Percentiles rank a stretch among this genome's conserved stretches.
These are phyloP conservation scores for Drosophila asahinai DNA, from an alignment of 1,140 invertebrate genomes.

Conservation along the genomic window DNA sequence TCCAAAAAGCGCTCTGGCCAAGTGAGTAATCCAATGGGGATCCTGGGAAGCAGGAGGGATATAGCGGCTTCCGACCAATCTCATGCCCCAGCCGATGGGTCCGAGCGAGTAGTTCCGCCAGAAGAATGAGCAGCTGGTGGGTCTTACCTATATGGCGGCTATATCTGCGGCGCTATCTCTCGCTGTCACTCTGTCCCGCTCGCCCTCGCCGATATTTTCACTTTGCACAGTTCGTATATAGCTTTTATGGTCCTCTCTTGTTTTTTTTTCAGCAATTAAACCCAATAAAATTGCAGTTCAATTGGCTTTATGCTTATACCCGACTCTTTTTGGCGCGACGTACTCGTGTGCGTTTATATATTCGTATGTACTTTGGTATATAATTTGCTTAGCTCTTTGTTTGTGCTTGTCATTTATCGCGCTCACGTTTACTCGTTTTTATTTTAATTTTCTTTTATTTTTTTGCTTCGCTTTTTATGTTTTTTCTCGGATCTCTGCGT, in stretches of 20 bases:
- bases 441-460: slow-evolving; percentile 17
- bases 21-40: slow-evolving; percentile 21
- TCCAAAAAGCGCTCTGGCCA: background rate
- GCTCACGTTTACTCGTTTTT: slow-evolving; percentile 40
- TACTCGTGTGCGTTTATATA: slow-evolving; percentile 8
- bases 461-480: slow-evolving; percentile 23
- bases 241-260: slow-evolving; percentile 5
- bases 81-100: too few species aligned
- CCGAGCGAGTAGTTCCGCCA: background rate
- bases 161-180: slow-evolving; percentile 23
- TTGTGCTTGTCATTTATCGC: slow-evolving; percentile 25
- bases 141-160: slow-evolving; percentile 30
- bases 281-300: slow-evolving; percentile 41
- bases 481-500: slow-evolving; percentile 26
- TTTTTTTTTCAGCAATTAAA: slow-evolving; percentile 50
- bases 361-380: slow-evolving; percentile 11
- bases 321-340: slow-evolving; percentile 23
- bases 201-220: slow-evolving; percentile 16
- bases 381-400: slow-evolving; percentile 31
- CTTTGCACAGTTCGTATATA: slow-evolving; percentile 26
- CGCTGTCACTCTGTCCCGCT: slow-evolving; percentile 10
- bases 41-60: background rate
- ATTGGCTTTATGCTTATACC: slow-evolving; percentile 32
- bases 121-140: slow-evolving; percentile 4
- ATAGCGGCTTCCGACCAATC: background rate